phyloP scores from a whole-genome alignment of 1,140 invertebrate genomes.

The Drosophila nasuta region DNA sequence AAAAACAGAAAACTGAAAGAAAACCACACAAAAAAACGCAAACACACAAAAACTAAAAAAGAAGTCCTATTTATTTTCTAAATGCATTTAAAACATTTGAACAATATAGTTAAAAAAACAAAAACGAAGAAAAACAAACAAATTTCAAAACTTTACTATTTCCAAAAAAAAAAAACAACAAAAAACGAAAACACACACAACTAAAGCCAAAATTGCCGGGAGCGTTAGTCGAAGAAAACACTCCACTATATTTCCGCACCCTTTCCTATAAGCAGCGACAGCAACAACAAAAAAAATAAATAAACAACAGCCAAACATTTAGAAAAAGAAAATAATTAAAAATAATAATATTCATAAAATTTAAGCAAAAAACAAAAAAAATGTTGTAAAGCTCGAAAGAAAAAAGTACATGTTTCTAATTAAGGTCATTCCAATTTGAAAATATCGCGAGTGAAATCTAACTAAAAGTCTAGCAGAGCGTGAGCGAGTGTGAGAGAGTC shows the following conservation, averaged over 20 bases:
- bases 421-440: constrained; percentile 83
- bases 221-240: constrained; percentile 62
- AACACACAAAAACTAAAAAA: constrained; percentile 39
- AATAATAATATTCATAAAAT: constrained; percentile 30
- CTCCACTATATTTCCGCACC: constrained; percentile 68
- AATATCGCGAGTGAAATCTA: constrained; percentile 80
- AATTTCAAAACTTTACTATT: constrained; percentile 72
- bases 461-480: constrained; percentile 53
- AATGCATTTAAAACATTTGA: constrained; percentile 83
- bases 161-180: constrained; percentile 55
- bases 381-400: constrained; percentile 70
- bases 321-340: constrained; percentile 29
- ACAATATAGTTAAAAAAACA: constrained; percentile 65
- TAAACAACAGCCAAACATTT: constrained; percentile 52
- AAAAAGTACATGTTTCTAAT: constrained; percentile 83
- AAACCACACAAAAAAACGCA: constrained; percentile 38
- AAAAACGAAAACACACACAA: constrained; percentile 39
- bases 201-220: constrained; percentile 78
- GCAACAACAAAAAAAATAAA: constrained; percentile 43
- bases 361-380: constrained; percentile 13
- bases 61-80: constrained; percentile 81
- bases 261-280: constrained; percentile 69
- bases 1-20: neutral
- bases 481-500: constrained; percentile 29
- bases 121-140: constrained; percentile 44